phyloP scores from a whole-genome alignment of 92 coral and sea anemone species.

The Epizoanthus illoricatus region DNA sequence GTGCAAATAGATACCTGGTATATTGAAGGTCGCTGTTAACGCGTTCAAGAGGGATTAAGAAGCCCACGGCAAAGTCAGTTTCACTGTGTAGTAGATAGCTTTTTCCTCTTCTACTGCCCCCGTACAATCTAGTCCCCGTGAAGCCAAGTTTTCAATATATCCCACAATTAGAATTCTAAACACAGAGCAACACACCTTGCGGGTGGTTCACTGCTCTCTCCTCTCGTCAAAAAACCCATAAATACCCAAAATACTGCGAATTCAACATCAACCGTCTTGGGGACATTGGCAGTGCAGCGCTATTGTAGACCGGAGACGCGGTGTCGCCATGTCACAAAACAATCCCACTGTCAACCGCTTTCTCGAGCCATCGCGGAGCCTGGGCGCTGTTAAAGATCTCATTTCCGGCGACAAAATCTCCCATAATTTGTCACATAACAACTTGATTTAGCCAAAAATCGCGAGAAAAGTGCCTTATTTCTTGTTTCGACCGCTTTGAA shows the following conservation, averaged over 20 bases:
- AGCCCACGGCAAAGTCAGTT: slow-evolving; percentile 14
- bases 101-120: slow-evolving; percentile 1
- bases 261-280: slow-evolving; percentile 82
- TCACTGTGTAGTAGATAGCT: neutral
- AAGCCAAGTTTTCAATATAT: slow-evolving; percentile 15
- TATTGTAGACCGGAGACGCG: slow-evolving; percentile 87
- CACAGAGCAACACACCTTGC: slow-evolving; percentile 18
- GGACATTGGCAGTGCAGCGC: slow-evolving; percentile 71
- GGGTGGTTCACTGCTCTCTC: slow-evolving; percentile 33
- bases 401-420: slow-evolving; percentile 67
- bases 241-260: slow-evolving; percentile 75
- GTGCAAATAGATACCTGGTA: slow-evolving; percentile 38
- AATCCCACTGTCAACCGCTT: slow-evolving; percentile 71
- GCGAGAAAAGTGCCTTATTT: neutral
- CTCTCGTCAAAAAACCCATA: slow-evolving; percentile 41
- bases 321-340: slow-evolving; percentile 89
- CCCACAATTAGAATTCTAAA: slow-evolving; percentile 30
- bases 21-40: slow-evolving; percentile 35
- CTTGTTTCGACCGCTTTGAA: slow-evolving; percentile 1
- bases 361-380: slow-evolving; percentile 60
- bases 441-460: neutral
- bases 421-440: slow-evolving; percentile 40
- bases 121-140: slow-evolving; percentile 17
- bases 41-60: slow-evolving; percentile 34
- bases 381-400: slow-evolving; percentile 58